Evolutionary conservation across 53 echinoderm and acorn worm genomes (phyloP), one percentile per base, ranked within the genome.

Genomic region (Patiria pectinifera): DNA sequence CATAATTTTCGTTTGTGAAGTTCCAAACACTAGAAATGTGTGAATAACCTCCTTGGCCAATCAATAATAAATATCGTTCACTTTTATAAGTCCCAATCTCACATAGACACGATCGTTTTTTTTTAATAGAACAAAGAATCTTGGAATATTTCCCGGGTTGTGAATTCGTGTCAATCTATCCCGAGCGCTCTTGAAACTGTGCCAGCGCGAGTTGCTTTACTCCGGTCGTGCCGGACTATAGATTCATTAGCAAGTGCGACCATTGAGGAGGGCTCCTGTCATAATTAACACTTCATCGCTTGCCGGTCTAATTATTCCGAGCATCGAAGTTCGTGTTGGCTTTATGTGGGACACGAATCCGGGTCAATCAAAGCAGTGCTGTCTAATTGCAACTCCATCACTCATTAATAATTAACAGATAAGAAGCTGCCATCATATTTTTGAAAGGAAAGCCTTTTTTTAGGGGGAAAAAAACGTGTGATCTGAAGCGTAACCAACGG

Each of bases 351-450:
- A 48, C 85, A 85, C 85, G 85, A 85, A 69, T 45, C 46, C 43
- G 16, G 69, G 71, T 85, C 85, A 85, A 85, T 35, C n/a, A 11
- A 46, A 26, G 1, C 69, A 53, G 53, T 53, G 5, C 8, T 53
- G 5, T 53, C 35, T 71, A 70, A 85, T 85, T 69, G 71, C 47
- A 69, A 43, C 70, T 45, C 69, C 69, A 44, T 44, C 69, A 85
- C 43, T 85, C 15, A 85, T 85, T 85, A 85, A 85, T 85, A 44
- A 85, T 85, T 85, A 85, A 85, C 85, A 70, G 70, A 85, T 85
- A 44, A 85, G 69, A 59, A 26, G 35, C 15, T 24, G 22, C 7
- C 46, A 82, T 48, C 22, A 48, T 23, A 47, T 9, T 59, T n/a
- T n/a, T 23, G 5, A 48, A 13, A 59, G 21, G 12, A 22, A 82